Evolutionary conservation across 2,888 invertebrate species (phyloP).

Genomic region (Carpatolechia fugitivella): DNA sequence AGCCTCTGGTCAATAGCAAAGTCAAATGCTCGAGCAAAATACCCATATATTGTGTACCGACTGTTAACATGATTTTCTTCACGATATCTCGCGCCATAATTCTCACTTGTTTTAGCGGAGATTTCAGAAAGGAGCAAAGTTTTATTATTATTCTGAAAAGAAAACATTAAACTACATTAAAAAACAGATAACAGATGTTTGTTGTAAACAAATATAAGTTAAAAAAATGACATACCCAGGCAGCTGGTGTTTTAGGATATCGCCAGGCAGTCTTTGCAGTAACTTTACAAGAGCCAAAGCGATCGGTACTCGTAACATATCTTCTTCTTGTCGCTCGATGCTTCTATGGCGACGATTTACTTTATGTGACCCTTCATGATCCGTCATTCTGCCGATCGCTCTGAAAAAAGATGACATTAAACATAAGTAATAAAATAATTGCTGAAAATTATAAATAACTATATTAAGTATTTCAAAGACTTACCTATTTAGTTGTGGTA

Average conservation of each 20-base stretch:
- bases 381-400: constrained; percentile 78
- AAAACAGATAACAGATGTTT: neutral
- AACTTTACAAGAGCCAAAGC: constrained; percentile 95
- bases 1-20: constrained; percentile 90
- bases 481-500: constrained; percentile 89
- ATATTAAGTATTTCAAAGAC: constrained; percentile 17
- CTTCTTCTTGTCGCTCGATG: constrained; percentile 91
- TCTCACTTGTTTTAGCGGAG: constrained; percentile 91
- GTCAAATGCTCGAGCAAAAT: constrained; percentile 89
- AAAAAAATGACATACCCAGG: constrained; percentile 78
- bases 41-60: constrained; percentile 90
- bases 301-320: constrained; percentile 93
- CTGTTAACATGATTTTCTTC: constrained; percentile 91
- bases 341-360: constrained; percentile 84
- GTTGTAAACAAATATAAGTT: neutral
- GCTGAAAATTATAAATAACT: neutral
- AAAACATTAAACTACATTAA: constrained; percentile 4
- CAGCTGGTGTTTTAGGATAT: constrained; percentile 85
- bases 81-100: constrained; percentile 93
- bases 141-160: constrained; percentile 88
- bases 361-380: constrained; percentile 88
- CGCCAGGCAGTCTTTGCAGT: constrained; percentile 90
- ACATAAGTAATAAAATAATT: neutral
- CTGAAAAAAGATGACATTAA: constrained; percentile 37
- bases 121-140: constrained; percentile 93